Percentiles rank a stretch among this genome's conserved stretches.
Evolutionary conservation across 1,140 invertebrate species (phyloP).

Genomic region (Bombus picipes): DNA sequence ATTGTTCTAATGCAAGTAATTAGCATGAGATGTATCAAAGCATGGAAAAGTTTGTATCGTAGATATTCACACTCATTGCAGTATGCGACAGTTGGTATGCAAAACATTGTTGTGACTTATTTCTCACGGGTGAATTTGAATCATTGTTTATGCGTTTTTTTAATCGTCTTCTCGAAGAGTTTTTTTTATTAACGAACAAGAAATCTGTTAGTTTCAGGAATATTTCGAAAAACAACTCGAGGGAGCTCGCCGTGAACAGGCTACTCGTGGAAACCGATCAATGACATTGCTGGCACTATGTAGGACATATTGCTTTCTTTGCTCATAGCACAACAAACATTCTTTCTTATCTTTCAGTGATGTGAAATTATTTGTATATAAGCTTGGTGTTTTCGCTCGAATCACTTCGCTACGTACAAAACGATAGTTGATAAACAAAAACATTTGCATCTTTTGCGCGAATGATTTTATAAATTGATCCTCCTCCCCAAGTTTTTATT

Average conservation of each 20-base stretch:
- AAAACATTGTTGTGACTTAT: not conserved
- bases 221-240: constrained; percentile 90
- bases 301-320: constrained; percentile 79
- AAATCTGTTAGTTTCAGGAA: constrained; percentile 91
- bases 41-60: constrained; percentile 96
- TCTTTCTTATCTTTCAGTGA: constrained; percentile 48
- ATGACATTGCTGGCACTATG: constrained; percentile 74
- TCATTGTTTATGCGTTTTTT: not conserved
- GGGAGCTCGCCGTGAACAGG: constrained; percentile 85
- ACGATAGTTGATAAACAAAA: constrained; percentile 49
- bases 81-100: constrained; percentile 93
- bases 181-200: constrained; percentile 93
- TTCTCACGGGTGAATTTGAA: not conserved
- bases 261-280: constrained; percentile 79
- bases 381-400: constrained; percentile 42
- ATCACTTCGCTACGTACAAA: constrained; percentile 54
- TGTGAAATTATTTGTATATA: constrained; percentile 73
- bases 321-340: constrained; percentile 74
- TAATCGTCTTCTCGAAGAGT: constrained; percentile 84
- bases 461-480: constrained; percentile 2
- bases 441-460: not conserved
- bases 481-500: not conserved
- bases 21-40: constrained; percentile 91
- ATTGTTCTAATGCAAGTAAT: constrained; percentile 92
- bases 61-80: constrained; percentile 90